Base-by-base conservation (phyloP, 2,888 invertebrate species). In the Aethes cnicana region DNA sequence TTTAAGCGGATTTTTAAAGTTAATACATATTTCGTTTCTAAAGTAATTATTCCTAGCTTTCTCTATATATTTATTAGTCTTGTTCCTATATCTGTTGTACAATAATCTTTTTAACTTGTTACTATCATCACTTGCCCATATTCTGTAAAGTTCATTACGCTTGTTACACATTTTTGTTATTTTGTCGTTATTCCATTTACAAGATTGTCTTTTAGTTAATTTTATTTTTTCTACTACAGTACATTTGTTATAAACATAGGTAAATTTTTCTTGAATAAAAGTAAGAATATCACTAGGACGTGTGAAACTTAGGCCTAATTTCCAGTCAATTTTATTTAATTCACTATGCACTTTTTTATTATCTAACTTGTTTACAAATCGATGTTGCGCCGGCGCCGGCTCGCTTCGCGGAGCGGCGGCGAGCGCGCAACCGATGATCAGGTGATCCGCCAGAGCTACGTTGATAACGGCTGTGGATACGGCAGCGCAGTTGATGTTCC, bases 351-450 rank as follows among this genome's bases (percentile, higher is more conserved):
- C 11, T 18, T 25, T 33, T 7, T 30, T 23, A 9, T 33, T 23
- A 11, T 53, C 32, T 4, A 39, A 4, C 1, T 12, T 28, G 32
- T 2, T 16, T 1, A 14, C 26, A 6, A 12, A 5, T 2, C 4
- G 12, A 7, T 2, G 5, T 3, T 11, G 0, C 6, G 5, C 12
- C 2, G 4, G 14, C 12, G 30, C 30, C n/a, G n/a, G n/a, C n/a
- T n/a, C n/a, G n/a, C n/a, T n/a, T n/a, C n/a, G n/a, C n/a, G n/a
- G n/a, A n/a, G n/a, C n/a, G n/a, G n/a, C n/a, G 4, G 30, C 20
- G 7, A 53, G 28, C 12, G 30, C 26, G 28, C 41, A 53, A 11
- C 53, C 55, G 18, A 44, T 53, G 41, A 56, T 48, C 16, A 16
- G 36, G 25, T 56, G 56, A 20, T 56, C 56, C 17, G 53, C 56